These are phyloP conservation scores for Campopleginae sp. DNA, from an alignment of 2,888 invertebrate species.

Conservation along the genomic window DNA sequence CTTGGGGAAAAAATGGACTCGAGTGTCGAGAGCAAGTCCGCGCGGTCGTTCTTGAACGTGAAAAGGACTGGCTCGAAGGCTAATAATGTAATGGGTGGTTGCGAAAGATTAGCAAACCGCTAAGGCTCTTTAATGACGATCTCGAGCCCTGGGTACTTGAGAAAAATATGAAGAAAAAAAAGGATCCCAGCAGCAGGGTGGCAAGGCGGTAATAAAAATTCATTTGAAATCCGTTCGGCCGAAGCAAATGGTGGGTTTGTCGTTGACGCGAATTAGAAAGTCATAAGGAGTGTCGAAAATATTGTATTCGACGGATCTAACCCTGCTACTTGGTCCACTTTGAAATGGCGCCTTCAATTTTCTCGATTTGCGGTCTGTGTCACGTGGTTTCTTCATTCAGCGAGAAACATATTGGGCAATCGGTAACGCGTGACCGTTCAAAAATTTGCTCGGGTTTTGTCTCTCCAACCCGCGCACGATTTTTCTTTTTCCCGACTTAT, in stretches of 20 bases:
- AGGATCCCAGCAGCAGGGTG: background rate
- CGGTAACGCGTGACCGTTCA: background rate
- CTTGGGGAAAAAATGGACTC: background rate
- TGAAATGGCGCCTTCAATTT: constrained; percentile 11
- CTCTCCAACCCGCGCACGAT: background rate
- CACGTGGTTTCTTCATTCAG: constrained; percentile 21
- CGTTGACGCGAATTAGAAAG: constrained; percentile 50
- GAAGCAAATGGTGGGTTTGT: background rate
- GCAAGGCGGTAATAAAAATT: background rate
- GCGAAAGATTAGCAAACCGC: constrained; percentile 24
- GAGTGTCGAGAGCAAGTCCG: constrained; percentile 2
- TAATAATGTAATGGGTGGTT: constrained; percentile 24
- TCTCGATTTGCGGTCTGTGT: constrained; percentile 11
- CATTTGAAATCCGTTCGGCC: constrained; percentile 2
- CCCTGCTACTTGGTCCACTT: constrained; percentile 65
- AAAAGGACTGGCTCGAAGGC: constrained; percentile 39
- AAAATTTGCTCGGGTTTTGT: background rate
- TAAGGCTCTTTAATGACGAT: background rate
- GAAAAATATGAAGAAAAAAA: background rate
- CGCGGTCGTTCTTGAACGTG: constrained; percentile 52
- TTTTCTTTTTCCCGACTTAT: background rate
- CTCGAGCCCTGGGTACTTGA: background rate
- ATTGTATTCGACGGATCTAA: constrained; percentile 28
- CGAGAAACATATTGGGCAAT: background rate
- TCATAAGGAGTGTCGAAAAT: constrained; percentile 48